Base-by-base conservation (phyloP, 2,113 vertebrate genomes). In the Crotalus viridis region DNA sequence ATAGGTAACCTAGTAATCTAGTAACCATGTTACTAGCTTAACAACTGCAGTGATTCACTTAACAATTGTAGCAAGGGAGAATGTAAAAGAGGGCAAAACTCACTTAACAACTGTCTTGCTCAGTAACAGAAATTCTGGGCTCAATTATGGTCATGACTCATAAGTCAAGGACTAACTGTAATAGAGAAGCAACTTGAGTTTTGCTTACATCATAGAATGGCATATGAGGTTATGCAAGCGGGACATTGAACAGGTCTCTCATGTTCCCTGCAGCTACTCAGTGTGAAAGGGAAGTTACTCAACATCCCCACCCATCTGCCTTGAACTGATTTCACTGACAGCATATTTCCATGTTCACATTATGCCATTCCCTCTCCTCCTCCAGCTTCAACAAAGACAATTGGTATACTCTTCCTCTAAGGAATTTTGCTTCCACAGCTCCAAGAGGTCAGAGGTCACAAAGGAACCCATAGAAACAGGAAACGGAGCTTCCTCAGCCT, bases 401-500 rank as follows among this genome's bases (percentile, higher is more conserved):
- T 92, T 93, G 91, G 93, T 91, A 94, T 93, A 96, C 26, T 39
- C 86, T 96, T 88, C 86, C 95, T 95, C 91, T 89, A 61, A 64
- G 26, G 48, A 91, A 95, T 95, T 85, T 96, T 96, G 55, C 93
- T 43, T 94, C 55, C 94, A 46, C 6, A 88, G 93, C 86, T 93
- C 89, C 57, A 94, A 94, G 92, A 91, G 96, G 97, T 96, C 97
- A 96, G 69, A 96, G 96, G 96, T 94, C 96, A 87, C 90, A 92
- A 52, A 95, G 93, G 64, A 95, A 95, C 95, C 93, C 93, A 92
- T 95, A 97, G 97, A 97, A 97, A 98, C 97, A 98, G 98, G 98
- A 98, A 98, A 95, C 59, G 54, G 26, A 85, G 94, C 96, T 98
- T 98, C 97, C 98, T 97, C 95, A 87, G 90, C 93, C 89, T 91